Base-by-base conservation (phyloP, 2,888 invertebrate genomes). In the Trichacis sp. region DNA sequence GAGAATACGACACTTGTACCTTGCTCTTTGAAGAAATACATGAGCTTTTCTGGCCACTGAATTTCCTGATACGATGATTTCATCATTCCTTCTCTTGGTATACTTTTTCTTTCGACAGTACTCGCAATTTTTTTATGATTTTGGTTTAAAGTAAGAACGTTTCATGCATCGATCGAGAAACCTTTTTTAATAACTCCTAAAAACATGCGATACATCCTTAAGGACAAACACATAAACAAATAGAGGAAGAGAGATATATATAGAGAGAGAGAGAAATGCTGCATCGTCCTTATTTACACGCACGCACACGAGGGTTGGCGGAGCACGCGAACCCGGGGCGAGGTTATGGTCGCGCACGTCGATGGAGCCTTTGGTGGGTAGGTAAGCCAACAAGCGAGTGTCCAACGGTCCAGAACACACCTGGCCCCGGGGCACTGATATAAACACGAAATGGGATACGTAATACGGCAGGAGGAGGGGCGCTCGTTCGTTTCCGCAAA, bases 361-460 rank as follows among this genome's bases (percentile, higher is more conserved):
- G 49, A 52, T 12, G 45, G 12, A 54, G 55, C 63, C 66, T 67
- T 63, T 67, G 53, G 61, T 63, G 38, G 53, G 14, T 53, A 57
- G 63, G 52, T 53, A 55, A 52, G 59, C 62, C 50, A 50, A 47
- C 45, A 55, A 67, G 63, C 55, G 46, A 51, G 63, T 60, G 59
- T 59, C 18, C 43, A 67, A 59, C 63, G 56, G 49, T 67, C 59
- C 40, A 63, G 55, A 59, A 55, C 46, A 20, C 56, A 53, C 53
- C 45, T 57, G 43, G 56, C 61, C 56, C 17, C 51, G 19, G 65
- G 61, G 46, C 57, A 61, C 53, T 54, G 61, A 61, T 61, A 65
- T 58, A 57, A 65, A 58, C 57, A 18, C 53, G 45, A 29, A 53
- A 45, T 29, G 55, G 54, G 46, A 47, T 60, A 24, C 54, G 55